Percentiles rank a stretch among this genome's conserved stretches.
Conservation (phyloP, 2,888 invertebrate species). For the Latrodectus elegans region DNA sequence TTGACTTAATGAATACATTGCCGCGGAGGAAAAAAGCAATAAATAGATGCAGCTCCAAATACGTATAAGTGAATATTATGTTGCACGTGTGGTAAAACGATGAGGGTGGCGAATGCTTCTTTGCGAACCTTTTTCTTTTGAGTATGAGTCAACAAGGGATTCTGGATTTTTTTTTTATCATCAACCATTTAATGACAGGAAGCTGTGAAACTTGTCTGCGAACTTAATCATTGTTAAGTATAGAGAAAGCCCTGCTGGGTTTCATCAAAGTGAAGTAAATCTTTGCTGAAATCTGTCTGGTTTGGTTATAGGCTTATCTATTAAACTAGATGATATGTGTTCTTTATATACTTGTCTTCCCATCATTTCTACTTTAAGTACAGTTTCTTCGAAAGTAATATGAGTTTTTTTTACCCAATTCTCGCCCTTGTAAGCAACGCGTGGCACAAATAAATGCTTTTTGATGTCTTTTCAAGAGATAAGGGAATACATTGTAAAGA, state of each 20-base stretch:
- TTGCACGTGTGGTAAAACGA: constrained; percentile 36
- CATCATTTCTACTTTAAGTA: constrained; percentile 12
- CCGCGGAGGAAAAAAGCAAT: constrained; percentile 7
- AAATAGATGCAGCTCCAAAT: constrained; percentile 12
- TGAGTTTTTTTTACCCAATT: constrained; percentile 24
- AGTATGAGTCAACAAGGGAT: constrained; percentile 24
- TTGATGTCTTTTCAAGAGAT: no score
- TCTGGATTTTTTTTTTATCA: constrained; percentile 32
- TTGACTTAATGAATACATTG: background rate
- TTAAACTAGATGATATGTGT: constrained; percentile 43
- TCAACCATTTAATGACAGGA: constrained; percentile 60
- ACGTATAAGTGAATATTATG: constrained; percentile 48
- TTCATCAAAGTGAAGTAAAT: constrained; percentile 29
- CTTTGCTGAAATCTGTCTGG: constrained; percentile 33
- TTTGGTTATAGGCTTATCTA: constrained; percentile 36
- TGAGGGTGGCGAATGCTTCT: constrained; percentile 60
- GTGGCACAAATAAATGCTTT: constrained; percentile 19
- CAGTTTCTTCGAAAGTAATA: constrained; percentile 10
- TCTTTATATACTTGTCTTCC: constrained; percentile 31
- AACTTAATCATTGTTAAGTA: constrained; percentile 65
- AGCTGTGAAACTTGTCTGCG: constrained; percentile 51
- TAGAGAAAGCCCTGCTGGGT: constrained; percentile 26
- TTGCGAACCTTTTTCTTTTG: constrained; percentile 23
- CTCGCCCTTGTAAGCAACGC: constrained; percentile 30
- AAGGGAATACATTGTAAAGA: no score